A percentile compares a stretch with the other conserved stretches of the same genome.
Conservation (phyloP, 2,888 invertebrate genomes). For the Piscicola geometra region DNA sequence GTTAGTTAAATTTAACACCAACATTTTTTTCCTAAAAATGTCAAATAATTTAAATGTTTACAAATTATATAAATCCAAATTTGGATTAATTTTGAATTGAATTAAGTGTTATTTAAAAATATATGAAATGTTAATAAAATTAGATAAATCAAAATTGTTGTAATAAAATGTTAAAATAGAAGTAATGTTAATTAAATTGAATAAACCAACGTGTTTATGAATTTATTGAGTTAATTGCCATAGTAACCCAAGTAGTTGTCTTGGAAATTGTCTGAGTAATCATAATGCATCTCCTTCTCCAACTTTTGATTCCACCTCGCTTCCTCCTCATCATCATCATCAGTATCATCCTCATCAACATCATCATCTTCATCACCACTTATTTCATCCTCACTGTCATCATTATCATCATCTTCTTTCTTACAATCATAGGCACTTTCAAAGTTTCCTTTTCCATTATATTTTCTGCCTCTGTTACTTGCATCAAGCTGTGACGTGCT, state of each 20-base stretch:
- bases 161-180: too few relatives aligned
- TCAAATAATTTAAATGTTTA: neutral
- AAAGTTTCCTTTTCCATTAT: neutral
- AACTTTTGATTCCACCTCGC: slow-evolving; percentile 36
- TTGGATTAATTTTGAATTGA: neutral
- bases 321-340: slow-evolving; percentile 37
- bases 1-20: too few relatives aligned
- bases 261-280: neutral
- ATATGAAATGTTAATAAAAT: neutral
- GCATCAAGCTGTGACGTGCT: neutral
- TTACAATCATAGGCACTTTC: neutral
- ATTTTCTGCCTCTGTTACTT: neutral
- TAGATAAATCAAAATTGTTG: too few relatives aligned
- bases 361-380: slow-evolving; percentile 40
- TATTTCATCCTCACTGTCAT: slow-evolving; percentile 37
- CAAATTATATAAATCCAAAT: neutral
- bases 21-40: too few relatives aligned
- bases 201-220: neutral
- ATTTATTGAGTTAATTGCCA: neutral
- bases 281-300: slow-evolving; percentile 23
- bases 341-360: slow-evolving; percentile 39
- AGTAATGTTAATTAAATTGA: neutral
- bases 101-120: neutral
- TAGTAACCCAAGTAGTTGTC: neutral
- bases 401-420: slow-evolving; percentile 24